Percentiles rank a stretch among this genome's conserved stretches.
phyloP scores from a whole-genome alignment of 1,140 invertebrate species.

The Orius insidiosus region DNA sequence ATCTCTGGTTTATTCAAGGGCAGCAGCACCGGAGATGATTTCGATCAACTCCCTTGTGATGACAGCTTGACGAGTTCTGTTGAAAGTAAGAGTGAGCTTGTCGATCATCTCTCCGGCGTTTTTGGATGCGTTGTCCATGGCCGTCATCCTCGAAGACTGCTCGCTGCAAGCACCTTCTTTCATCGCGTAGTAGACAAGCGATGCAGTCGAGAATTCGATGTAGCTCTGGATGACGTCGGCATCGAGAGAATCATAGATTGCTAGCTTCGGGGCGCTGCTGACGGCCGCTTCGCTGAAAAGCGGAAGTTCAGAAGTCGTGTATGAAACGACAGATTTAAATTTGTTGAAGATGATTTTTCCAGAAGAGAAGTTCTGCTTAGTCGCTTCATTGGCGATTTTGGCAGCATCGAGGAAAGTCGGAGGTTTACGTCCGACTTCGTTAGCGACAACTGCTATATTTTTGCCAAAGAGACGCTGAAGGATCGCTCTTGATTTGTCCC shows the following conservation, averaged over 20 bases:
- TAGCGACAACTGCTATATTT: constrained; percentile 71
- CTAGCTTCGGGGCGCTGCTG: constrained; percentile 51
- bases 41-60: constrained; percentile 99
- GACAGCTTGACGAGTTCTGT: constrained; percentile 95
- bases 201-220: constrained; percentile 86
- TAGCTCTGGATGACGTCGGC: constrained; percentile 82
- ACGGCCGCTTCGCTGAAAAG: constrained; percentile 44
- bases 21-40: constrained; percentile 99
- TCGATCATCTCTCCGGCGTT: constrained; percentile 99
- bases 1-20: constrained; percentile 29
- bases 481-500: constrained; percentile 88
- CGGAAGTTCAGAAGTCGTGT: constrained; percentile 61
- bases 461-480: constrained; percentile 63
- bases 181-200: constrained; percentile 85
- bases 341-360: constrained; percentile 80
- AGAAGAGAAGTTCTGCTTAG: constrained; percentile 70
- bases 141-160: constrained; percentile 95
- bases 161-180: constrained; percentile 96
- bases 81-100: constrained; percentile 92
- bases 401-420: constrained; percentile 87
- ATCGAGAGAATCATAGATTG: constrained; percentile 75
- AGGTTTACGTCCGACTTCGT: constrained; percentile 75
- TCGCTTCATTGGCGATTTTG: constrained; percentile 57
- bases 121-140: constrained; percentile 99
- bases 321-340: constrained; percentile 91